Base-by-base conservation (phyloP, 2,113 vertebrate genomes). In the Lota lota region DNA sequence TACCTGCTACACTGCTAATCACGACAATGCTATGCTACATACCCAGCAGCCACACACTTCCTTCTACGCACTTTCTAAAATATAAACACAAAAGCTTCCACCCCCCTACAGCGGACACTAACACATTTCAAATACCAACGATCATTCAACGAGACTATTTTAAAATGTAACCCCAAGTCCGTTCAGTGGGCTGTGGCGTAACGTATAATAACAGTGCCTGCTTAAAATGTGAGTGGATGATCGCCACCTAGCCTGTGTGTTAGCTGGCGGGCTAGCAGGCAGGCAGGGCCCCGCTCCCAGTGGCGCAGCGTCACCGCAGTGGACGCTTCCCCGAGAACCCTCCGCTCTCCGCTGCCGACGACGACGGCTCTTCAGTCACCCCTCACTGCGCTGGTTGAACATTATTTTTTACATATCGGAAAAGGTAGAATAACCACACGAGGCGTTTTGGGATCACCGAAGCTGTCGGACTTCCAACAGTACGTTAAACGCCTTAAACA, bases 271-370 rank as follows among this genome's bases (percentile, higher is more conserved):
- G 40, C 40, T 11, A 61, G 28, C 56, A 69, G 72, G 61, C 75
- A 76, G 76, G 65, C 76, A 78, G 84, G 90, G 87, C 87, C 88
- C 87, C 68, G 88, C 74, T 47, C 84, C 73, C 69, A 89, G 87
- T 92, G 89, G 91, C 91, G 91, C 91, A 93, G 89, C 88, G 86
- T 83, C 88, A 88, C 90, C 89, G 89, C 90, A 92, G 82, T 89
- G 82, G 88, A 67, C 81, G 78, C 78, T 88, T 64, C 77, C 74
- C 85, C 81, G 77, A 85, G 64, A 79, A 79, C 51, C 76, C 61
- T 76, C 72, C 58, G 50, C 76, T 73, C 71, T 73, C 76, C 79
- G 75, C 74, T 68, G 69, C 78, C 74, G 75, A 84, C 77, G 69
- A 36, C 70, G 40, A 47, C 40, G 28, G 28, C 28, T 33, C 28